A percentile compares a stretch with the other conserved stretches of the same genome.
Evolutionary conservation across 2,888 invertebrate species (phyloP).

Genomic region (Drosophila barbarae): DNA sequence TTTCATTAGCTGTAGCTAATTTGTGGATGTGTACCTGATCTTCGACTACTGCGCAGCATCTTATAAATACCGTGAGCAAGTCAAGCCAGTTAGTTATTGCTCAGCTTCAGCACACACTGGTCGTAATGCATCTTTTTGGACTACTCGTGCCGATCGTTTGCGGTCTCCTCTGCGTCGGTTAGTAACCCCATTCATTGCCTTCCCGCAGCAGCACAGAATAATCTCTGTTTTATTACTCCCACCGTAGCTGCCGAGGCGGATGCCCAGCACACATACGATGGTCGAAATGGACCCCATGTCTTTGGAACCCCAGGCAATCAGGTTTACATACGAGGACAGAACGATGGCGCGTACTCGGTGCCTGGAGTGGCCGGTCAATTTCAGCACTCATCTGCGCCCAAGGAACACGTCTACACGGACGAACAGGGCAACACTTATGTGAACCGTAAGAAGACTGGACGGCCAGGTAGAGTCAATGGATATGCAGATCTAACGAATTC

Average conservation of each 20-base stretch:
- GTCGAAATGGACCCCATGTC: conserved; percentile 51
- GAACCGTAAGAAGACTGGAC: conserved; percentile 22
- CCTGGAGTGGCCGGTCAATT: conserved; percentile 55
- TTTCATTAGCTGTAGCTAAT: conserved; percentile 24
- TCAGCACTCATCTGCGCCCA: conserved; percentile 23
- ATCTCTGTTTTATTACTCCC: conserved; percentile 2
- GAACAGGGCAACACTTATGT: conserved; percentile 46
- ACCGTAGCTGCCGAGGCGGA: conserved; percentile 13
- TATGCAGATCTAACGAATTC: background rate
- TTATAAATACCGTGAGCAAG: conserved; percentile 29
- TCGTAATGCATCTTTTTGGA: conserved; percentile 24
- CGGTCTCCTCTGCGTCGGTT: conserved; percentile 16
- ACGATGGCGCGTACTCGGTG: conserved; percentile 53
- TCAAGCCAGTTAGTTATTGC: conserved; percentile 30
- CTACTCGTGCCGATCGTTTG: conserved; percentile 21
- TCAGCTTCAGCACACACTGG: conserved; percentile 8
- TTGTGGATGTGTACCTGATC: conserved; percentile 17
- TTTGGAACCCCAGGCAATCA: conserved; percentile 49
- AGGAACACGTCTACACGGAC: conserved; percentile 47
- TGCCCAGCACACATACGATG: conserved; percentile 51
- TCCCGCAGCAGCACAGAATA: background rate
- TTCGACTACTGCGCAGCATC: conserved; percentile 26
- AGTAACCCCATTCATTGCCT: conserved; percentile 12
- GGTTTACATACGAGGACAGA: conserved; percentile 57
- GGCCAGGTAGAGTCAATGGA: conserved; percentile 19